phyloP scores from a whole-genome alignment of 2,888 invertebrate genomes.

The Phaonia tiefii region DNA sequence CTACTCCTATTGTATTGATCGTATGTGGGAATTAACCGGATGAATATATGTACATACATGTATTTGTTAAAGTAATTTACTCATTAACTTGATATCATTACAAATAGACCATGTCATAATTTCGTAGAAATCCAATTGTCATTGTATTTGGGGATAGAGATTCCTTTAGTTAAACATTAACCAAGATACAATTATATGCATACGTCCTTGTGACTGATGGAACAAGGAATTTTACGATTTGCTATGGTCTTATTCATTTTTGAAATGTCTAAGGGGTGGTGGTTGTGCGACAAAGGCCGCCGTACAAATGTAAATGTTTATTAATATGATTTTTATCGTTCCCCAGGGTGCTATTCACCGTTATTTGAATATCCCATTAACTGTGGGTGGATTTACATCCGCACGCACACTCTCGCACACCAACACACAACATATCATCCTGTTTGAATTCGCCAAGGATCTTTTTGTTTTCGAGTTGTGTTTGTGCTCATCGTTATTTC shows the following conservation, averaged over 20 bases:
- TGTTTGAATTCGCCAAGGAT: not conserved
- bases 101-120: not conserved
- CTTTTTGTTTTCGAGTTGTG: slow-evolving; percentile 62
- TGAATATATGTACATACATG: slow-evolving; percentile 6
- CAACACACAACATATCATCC: slow-evolving; percentile 19
- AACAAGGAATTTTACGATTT: slow-evolving; percentile 8
- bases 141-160: not conserved
- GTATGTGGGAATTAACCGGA: not conserved
- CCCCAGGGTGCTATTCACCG: slow-evolving; percentile 79
- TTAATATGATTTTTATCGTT: slow-evolving; percentile 80
- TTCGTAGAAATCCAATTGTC: slow-evolving; percentile 12
- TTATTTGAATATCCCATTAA: slow-evolving; percentile 74
- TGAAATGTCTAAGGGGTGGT: slow-evolving; percentile 34
- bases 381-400: slow-evolving; percentile 48
- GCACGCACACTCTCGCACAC: slow-evolving; percentile 11
- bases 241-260: slow-evolving; percentile 9
- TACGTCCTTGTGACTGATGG: not conserved
- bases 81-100: not conserved
- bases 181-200: slow-evolving; percentile 22
- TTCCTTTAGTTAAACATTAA: not conserved
- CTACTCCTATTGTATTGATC: not conserved
- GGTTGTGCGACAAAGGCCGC: slow-evolving; percentile 1
- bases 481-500: slow-evolving; percentile 76
- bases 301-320: slow-evolving; percentile 71
- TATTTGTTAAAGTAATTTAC: not conserved